Percentiles rank a stretch among this genome's conserved stretches.
Evolutionary conservation across 2,888 invertebrate genomes (phyloP).

Genomic region (Deroplatys truncata): DNA sequence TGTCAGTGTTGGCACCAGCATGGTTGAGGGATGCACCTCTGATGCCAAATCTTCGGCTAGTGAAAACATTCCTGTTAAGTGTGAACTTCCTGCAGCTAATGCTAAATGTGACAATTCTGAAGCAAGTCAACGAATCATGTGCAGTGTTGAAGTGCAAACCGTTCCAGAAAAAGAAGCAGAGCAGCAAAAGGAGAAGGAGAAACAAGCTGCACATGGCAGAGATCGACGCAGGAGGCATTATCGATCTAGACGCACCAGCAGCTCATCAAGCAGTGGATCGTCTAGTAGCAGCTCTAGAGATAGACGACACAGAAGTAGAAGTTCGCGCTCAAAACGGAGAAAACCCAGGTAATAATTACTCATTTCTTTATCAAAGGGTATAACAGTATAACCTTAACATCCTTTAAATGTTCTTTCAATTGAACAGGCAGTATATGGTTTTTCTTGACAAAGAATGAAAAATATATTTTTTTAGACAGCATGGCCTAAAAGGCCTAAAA

Average conservation of each 20-base stretch:
- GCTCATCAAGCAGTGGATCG: conserved; percentile 34
- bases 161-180: conserved; percentile 27
- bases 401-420: too few species aligned
- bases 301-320: neutral
- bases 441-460: too few species aligned
- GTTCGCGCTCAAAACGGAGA: neutral
- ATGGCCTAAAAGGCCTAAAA: too few species aligned
- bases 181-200: neutral
- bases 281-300: conserved; percentile 7
- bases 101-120: conserved; percentile 34
- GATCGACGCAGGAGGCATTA: conserved; percentile 35
- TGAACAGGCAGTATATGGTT: too few species aligned
- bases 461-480: too few species aligned
- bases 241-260: conserved; percentile 33
- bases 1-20: neutral
- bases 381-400: too few species aligned
- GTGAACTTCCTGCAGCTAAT: neutral
- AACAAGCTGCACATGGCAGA: conserved; percentile 27
- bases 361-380: too few species aligned
- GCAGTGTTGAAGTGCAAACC: conserved; percentile 39
- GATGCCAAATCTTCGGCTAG: conserved; percentile 34
- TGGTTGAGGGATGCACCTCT: conserved; percentile 22
- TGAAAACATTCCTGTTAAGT: neutral
- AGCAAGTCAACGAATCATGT: conserved; percentile 35
- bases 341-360: conserved; percentile 7